Conservation (phyloP, 2,113 vertebrate genomes). For the Phycodurus eques region DNA sequence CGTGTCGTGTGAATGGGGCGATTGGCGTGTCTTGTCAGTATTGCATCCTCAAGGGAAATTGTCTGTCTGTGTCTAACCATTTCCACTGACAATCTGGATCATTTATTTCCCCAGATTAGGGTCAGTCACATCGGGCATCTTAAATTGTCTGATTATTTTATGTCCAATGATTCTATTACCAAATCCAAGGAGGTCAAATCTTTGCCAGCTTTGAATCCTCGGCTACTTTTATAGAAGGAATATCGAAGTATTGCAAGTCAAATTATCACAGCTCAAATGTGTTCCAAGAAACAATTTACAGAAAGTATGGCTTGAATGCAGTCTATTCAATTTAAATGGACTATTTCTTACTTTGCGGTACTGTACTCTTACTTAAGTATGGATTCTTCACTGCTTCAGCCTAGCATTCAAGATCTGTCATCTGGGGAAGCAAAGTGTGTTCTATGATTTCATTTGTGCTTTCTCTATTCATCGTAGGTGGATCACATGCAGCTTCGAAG, state of each 20-base stretch:
- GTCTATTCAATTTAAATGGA: not conserved
- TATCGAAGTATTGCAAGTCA: not conserved
- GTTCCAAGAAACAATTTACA: not conserved
- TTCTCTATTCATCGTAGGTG: slow-evolving; percentile 9
- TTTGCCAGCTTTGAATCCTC: not conserved
- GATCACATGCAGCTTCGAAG: slow-evolving; percentile 21
- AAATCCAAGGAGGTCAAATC: not conserved
- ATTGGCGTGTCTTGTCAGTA: not conserved
- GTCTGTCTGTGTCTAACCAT: not conserved
- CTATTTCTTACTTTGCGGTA: not conserved
- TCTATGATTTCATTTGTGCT: slow-evolving; percentile 4
- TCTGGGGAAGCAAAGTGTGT: not conserved
- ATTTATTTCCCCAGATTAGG: not conserved
- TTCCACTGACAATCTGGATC: not conserved
- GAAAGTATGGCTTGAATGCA: not conserved
- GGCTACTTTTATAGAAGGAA: not conserved
- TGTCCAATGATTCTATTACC: not conserved
- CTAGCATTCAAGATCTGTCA: not conserved
- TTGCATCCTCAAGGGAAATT: not conserved
- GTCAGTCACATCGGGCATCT: not conserved
- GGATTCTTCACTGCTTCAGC: not conserved
- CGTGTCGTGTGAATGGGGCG: not conserved
- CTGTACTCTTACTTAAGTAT: not conserved
- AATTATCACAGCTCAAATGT: not conserved
- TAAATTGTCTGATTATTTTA: not conserved